A percentile compares a stretch with the other conserved stretches of the same genome.
phyloP scores from a whole-genome alignment of 2,888 invertebrate genomes.

The Leistus spinibarbis region DNA sequence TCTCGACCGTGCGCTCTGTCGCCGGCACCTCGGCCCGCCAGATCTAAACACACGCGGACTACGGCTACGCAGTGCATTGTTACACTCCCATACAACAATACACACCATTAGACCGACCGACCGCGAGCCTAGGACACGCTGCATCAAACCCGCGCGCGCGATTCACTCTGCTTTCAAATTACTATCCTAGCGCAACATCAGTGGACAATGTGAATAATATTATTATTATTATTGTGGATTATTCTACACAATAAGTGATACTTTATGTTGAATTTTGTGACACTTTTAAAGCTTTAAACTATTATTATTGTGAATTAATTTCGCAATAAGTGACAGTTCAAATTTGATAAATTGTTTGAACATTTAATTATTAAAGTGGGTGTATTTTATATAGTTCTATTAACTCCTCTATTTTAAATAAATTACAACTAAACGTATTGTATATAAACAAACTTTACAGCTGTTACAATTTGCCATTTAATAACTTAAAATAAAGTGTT shows the following conservation, averaged over 20 bases:
- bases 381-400: no score
- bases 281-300: no score
- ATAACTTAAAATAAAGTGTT: no score
- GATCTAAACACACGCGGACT: not conserved
- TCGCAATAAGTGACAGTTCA: not conserved
- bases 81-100: slow-evolving; percentile 11
- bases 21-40: slow-evolving; percentile 10
- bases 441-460: no score
- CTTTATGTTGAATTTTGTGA: no score
- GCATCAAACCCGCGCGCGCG: not conserved
- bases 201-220: not conserved
- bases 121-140: not conserved
- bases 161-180: not conserved
- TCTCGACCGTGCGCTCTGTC: slow-evolving; percentile 40
- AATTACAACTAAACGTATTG: no score
- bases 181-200: not conserved
- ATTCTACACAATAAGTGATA: not conserved
- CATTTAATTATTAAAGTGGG: not conserved
- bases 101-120: not conserved
- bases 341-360: no score
- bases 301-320: not conserved
- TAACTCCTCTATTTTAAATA: no score
- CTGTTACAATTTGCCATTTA: no score
- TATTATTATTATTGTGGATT: no score
- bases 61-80: slow-evolving; percentile 26